phyloP scores from a whole-genome alignment of 2,113 vertebrate genomes.

The Murina feae region DNA sequence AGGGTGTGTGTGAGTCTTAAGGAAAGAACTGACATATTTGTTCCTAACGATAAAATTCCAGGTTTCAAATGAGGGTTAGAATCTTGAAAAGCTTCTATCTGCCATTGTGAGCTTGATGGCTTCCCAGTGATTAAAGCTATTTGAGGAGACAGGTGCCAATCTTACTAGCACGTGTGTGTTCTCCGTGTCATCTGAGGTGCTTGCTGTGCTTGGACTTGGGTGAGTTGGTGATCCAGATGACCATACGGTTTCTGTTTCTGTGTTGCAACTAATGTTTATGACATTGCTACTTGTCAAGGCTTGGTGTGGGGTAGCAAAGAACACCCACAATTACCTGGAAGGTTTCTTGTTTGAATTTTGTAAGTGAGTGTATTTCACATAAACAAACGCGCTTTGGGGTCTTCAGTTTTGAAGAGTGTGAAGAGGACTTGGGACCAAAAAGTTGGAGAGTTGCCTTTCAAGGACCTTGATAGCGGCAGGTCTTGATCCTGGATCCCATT shows the following conservation, averaged over 20 bases:
- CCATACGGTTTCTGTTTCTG: neutral
- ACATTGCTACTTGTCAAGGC: fast-evolving
- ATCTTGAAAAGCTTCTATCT: neutral
- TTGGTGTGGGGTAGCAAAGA: neutral
- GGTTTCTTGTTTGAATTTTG: neutral
- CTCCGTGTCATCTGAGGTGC: neutral
- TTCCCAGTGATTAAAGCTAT: neutral
- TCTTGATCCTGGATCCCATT: neutral
- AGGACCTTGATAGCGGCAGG: neutral
- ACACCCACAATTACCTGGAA: neutral
- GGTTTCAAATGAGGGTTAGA: neutral
- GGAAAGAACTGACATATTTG: neutral
- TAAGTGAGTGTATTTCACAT: neutral
- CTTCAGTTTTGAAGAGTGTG: neutral
- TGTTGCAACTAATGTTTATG: too few species aligned
- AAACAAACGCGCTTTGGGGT: neutral
- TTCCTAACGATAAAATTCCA: neutral
- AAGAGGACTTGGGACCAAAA: neutral
- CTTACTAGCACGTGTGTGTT: neutral
- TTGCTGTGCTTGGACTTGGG: neutral
- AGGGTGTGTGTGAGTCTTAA: too few species aligned
- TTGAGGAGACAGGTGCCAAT: neutral
- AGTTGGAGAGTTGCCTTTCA: neutral
- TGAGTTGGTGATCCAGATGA: neutral
- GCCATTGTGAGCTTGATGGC: neutral